phyloP scores from a whole-genome alignment of 2,888 invertebrate genomes.

The Rapana venosa region DNA sequence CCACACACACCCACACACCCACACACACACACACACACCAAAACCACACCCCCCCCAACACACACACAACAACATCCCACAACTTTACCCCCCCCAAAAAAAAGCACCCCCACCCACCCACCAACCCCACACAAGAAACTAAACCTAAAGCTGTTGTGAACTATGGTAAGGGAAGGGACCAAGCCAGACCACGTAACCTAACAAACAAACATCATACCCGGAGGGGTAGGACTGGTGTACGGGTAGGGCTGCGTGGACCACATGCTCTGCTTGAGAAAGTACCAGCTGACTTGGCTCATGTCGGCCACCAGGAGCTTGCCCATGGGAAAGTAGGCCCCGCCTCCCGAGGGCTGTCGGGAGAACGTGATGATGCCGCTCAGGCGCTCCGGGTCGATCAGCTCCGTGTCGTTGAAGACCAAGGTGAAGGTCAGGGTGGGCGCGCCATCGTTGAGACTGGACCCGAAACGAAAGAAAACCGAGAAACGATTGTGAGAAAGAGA shows the following conservation, averaged over 20 bases:
- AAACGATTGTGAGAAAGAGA: not conserved
- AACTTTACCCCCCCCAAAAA: too few species aligned
- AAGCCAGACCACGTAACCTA: too few species aligned
- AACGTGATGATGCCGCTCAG: conserved; percentile 52
- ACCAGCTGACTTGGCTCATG: not conserved
- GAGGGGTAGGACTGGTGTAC: conserved; percentile 36
- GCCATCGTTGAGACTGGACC: conserved; percentile 51
- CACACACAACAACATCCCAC: not conserved
- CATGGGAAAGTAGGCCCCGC: conserved; percentile 1
- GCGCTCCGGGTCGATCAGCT: conserved; percentile 51
- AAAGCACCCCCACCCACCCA: too few species aligned
- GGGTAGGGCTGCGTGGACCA: conserved; percentile 24
- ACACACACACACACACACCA: not conserved
- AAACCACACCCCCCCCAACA: not conserved
- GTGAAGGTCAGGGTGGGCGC: conserved; percentile 59
- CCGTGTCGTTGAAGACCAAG: conserved; percentile 58
- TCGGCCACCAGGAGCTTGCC: not conserved
- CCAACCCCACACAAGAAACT: too few species aligned
- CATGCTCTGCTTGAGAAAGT: conserved; percentile 24
- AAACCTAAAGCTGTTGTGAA: too few species aligned
- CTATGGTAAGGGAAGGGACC: too few species aligned
- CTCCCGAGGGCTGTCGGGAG: not conserved
- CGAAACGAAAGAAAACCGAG: not conserved
- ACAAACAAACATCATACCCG: not conserved
- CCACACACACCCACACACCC: conserved; percentile 5